These are phyloP conservation scores for Sardinella longiceps DNA, from an alignment of 2,797 vertebrate genomes.

Conservation along the genomic window DNA sequence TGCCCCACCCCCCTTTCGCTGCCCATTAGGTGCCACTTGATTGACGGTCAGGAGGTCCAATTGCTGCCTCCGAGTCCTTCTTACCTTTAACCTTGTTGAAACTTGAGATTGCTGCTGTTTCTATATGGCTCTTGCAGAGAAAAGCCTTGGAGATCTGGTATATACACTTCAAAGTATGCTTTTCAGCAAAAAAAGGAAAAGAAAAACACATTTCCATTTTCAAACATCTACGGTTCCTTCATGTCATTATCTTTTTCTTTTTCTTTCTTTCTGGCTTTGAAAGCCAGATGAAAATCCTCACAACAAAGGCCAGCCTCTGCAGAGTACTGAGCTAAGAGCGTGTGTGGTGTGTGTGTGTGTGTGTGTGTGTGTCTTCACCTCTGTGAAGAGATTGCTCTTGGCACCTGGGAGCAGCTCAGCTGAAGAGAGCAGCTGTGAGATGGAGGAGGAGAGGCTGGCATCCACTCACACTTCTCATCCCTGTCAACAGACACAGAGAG, in stretches of 20 bases:
- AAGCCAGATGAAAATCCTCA: neutral
- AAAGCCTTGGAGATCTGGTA: neutral
- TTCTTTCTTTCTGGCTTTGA: neutral
- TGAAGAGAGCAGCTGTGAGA: neutral
- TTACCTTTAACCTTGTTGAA: neutral
- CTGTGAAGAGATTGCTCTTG: neutral
- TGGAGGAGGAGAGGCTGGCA: neutral
- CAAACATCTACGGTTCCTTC: neutral
- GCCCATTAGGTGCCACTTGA: neutral
- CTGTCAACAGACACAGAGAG: neutral
- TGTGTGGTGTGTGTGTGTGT: slow-evolving; percentile 12
- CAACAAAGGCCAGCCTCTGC: neutral
- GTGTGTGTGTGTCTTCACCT: neutral
- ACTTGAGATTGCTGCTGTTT: neutral
- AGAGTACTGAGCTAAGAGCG: too few relatives aligned
- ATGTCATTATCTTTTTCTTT: neutral
- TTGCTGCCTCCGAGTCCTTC: neutral
- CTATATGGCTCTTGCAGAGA: neutral
- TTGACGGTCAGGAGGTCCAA: neutral
- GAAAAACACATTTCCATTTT: too few relatives aligned
- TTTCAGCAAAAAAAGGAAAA: neutral
- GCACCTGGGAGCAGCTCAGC: neutral
- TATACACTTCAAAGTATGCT: neutral
- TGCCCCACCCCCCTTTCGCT: neutral
- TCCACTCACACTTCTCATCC: neutral